phyloP scores from a whole-genome alignment of 2,797 vertebrate species.

The Silurus lanzhouensis region DNA sequence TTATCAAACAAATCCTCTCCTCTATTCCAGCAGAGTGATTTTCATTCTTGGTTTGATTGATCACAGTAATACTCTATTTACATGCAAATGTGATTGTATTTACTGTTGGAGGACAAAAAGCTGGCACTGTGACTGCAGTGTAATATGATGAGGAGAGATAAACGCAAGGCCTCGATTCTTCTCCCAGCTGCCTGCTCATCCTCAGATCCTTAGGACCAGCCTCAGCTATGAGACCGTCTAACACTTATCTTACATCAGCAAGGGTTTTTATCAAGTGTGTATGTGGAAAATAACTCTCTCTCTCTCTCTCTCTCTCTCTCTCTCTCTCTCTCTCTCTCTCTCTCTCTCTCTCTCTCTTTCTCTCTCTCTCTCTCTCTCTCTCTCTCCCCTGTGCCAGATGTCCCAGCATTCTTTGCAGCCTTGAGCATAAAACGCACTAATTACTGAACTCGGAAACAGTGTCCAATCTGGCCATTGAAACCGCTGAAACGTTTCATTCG shows the following conservation, averaged over 20 bases:
- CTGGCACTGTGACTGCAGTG: not conserved
- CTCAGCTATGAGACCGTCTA: not conserved
- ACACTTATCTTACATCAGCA: not conserved
- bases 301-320: conserved; percentile 10
- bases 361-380: not conserved
- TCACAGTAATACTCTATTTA: not conserved
- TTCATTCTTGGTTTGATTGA: too few species aligned
- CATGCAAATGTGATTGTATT: not conserved
- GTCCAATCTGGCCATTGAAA: conserved; percentile 9
- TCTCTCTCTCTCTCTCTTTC: conserved; percentile 17
- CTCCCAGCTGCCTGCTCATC: conserved; percentile 14
- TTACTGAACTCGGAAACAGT: conserved; percentile 32
- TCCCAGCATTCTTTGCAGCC: conserved; percentile 16
- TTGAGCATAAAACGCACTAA: conserved; percentile 30
- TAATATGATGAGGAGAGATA: not conserved
- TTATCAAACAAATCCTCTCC: too few species aligned
- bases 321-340: not conserved
- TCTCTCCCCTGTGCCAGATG: conserved; percentile 28
- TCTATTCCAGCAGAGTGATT: too few species aligned
- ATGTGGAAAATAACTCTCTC: not conserved
- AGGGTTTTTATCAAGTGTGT: not conserved
- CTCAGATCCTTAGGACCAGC: conserved; percentile 19
- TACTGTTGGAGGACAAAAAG: not conserved
- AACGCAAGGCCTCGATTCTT: not conserved
- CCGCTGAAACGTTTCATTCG: not conserved